Evolutionary conservation across 2,888 invertebrate genomes (phyloP), one percentile per base, ranked within the genome.

Genomic region (Anaspis maculata): DNA sequence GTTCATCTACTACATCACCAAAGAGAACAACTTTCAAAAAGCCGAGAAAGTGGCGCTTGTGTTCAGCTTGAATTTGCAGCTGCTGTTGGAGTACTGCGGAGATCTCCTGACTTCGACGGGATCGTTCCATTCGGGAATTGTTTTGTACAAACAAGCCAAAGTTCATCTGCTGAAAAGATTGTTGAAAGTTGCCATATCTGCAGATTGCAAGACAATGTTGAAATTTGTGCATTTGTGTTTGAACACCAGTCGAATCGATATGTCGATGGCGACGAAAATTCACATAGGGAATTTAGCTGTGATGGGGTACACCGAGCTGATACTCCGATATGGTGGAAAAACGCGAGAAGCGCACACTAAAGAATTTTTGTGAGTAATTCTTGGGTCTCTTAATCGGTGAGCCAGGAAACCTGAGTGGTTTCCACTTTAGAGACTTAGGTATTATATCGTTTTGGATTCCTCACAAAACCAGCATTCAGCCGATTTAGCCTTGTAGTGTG

Each of bases 101-200:
- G 90, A 91, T 63, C 72, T 83, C 61, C 71, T 87, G 53, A 69
- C 92, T 54, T 73, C 80, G 3, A 75, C 80, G 39, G 79, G 80
- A 9, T 77, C 81, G 46, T 77, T 84, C 39, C 74, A 80, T 29
- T 81, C 83, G 38, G 90, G 91, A 1, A 73, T 84, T 44, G 74
- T 83, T 40, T 73, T 90, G 12, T 92, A 86, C 63, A 83, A 84
- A 52, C 72, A 89, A 34, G 63, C 64, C 3, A 64, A 62, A 48
- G 59, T 62, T 11, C 64, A 64, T 44, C 67, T 77, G 41, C 59
- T 76, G 39, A 77, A 76, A 52, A 67, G 74, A 39, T 73, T 76
- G 16, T 64, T 76, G 15, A 41, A 39, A 30, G 70, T 79, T 50
- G 76, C 79, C 26, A 68, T 73, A 13, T 69, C 71, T 35, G 79